Conservation (phyloP, 1,140 invertebrate genomes). For the Drosophila lacertosa region DNA sequence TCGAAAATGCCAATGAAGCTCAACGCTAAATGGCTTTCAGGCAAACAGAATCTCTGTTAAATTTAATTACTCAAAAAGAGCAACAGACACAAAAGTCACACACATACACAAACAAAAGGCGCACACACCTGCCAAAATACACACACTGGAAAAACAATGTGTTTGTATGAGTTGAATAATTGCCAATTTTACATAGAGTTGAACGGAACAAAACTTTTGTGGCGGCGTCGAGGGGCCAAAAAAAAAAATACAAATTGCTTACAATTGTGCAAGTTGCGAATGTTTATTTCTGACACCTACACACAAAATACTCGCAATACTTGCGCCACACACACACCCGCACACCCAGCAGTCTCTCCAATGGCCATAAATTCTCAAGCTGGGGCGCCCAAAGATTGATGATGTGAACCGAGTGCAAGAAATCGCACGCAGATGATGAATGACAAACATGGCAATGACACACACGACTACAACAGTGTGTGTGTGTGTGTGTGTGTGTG, state of each 20-base stretch:
- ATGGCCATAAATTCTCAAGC: slow-evolving; percentile 57
- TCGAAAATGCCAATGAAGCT: slow-evolving; percentile 6
- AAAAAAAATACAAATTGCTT: slow-evolving; percentile 35
- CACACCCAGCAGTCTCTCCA: slow-evolving; percentile 15
- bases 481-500: background rate
- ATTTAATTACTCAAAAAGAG: slow-evolving; percentile 66
- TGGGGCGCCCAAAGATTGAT: slow-evolving; percentile 59
- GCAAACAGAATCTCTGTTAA: slow-evolving; percentile 40
- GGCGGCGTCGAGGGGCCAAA: background rate
- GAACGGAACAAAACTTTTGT: slow-evolving; percentile 22
- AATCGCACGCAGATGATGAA: slow-evolving; percentile 73
- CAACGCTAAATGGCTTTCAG: slow-evolving; percentile 14
- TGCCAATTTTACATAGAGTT: slow-evolving; percentile 62
- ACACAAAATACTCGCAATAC: slow-evolving; percentile 37
- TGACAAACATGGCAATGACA: slow-evolving; percentile 54
- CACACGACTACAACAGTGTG: slow-evolving; percentile 27
- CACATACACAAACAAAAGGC: slow-evolving; percentile 8
- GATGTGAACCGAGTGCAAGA: slow-evolving; percentile 61
- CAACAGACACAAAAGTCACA: slow-evolving; percentile 33
- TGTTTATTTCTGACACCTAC: slow-evolving; percentile 48
- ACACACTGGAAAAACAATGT: background rate
- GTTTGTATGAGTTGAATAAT: slow-evolving; percentile 67
- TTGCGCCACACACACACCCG: slow-evolving; percentile 2
- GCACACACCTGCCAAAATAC: slow-evolving; percentile 13
- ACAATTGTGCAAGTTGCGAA: slow-evolving; percentile 44